Conservation (phyloP, 2,113 vertebrate genomes). For the Pomatostomus ruficeps region DNA sequence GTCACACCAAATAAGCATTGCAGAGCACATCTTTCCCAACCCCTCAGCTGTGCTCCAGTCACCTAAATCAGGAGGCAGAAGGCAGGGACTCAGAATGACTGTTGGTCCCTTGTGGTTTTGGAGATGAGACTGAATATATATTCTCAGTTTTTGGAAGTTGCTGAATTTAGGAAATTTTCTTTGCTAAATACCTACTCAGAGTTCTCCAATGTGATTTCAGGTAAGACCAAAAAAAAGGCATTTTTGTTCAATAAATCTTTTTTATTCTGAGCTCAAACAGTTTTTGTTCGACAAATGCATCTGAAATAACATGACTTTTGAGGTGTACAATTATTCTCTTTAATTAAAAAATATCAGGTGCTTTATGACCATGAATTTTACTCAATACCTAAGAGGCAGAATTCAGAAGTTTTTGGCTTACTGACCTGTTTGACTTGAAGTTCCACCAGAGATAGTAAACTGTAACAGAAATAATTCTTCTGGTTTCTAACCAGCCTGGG, state of each 20-base stretch:
- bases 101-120: background rate
- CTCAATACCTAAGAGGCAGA: background rate
- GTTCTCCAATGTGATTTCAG: background rate
- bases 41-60: background rate
- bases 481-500: background rate
- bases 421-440: background rate
- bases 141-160: background rate
- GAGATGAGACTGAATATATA: background rate
- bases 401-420: background rate
- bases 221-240: background rate
- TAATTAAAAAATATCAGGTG: background rate
- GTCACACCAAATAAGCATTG: background rate
- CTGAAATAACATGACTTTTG: background rate
- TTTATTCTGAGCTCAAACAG: background rate
- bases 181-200: background rate
- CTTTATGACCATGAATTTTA: background rate
- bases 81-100: background rate
- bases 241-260: background rate
- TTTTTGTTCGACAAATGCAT: background rate
- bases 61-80: background rate
- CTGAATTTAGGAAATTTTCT: background rate
- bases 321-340: background rate
- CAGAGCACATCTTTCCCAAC: background rate
- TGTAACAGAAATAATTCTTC: background rate
- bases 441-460: background rate